phyloP scores from a whole-genome alignment of 2,797 vertebrate species.

The Karalla daura region DNA sequence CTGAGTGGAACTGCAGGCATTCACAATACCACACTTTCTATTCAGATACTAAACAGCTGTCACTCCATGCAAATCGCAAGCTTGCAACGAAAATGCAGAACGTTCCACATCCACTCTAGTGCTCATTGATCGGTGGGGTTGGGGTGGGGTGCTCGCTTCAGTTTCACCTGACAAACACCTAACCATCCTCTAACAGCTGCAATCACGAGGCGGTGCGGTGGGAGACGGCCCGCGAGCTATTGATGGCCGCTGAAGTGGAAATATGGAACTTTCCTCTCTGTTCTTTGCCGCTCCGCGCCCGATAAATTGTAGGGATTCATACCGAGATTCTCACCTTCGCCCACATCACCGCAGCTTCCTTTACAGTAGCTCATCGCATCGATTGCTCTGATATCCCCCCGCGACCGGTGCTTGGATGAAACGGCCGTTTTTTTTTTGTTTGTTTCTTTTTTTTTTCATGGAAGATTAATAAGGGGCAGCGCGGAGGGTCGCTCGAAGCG shows the following conservation, averaged over 20 bases:
- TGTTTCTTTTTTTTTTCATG: background rate
- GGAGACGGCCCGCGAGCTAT: conserved; percentile 43
- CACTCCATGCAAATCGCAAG: background rate
- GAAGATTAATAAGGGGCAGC: conserved; percentile 72
- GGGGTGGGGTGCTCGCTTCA: too few species aligned
- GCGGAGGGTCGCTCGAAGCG: conserved; percentile 48
- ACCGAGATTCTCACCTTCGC: conserved; percentile 67
- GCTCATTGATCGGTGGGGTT: conserved; percentile 26
- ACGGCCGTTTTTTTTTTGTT: conserved; percentile 12
- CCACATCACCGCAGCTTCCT: conserved; percentile 60
- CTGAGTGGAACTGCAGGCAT: too few species aligned
- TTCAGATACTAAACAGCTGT: background rate
- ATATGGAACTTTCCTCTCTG: conserved; percentile 46
- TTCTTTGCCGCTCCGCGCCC: conserved; percentile 40
- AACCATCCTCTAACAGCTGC: conserved; percentile 45
- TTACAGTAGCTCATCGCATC: conserved; percentile 60
- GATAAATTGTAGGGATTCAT: conserved; percentile 60
- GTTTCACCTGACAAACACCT: conserved; percentile 51
- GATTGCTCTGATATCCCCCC: conserved; percentile 67
- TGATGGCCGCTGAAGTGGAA: conserved; percentile 64
- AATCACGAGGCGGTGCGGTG: conserved; percentile 43
- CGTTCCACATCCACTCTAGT: background rate
- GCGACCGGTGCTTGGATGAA: conserved; percentile 35
- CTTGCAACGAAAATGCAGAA: background rate
- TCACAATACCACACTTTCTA: background rate